Percentiles rank a stretch among this genome's conserved stretches.
Evolutionary conservation across 2,888 invertebrate genomes (phyloP).

Genomic region (Unio delphinus): DNA sequence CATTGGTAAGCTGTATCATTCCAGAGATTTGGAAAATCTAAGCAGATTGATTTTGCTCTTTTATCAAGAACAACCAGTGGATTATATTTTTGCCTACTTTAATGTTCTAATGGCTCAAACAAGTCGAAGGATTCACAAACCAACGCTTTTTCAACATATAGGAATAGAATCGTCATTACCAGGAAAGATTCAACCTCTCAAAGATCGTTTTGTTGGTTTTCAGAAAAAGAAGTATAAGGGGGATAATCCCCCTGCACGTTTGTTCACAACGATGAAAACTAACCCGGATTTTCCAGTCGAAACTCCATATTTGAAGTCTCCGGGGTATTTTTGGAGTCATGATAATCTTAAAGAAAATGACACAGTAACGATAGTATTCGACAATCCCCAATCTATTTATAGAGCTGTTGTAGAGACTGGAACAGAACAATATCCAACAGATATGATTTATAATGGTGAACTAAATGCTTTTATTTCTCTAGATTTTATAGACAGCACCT

Average conservation of each 20-base stretch:
- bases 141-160: conserved; percentile 55
- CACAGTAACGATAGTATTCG: conserved; percentile 64
- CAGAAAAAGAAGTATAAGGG: conserved; percentile 49
- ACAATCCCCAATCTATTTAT: conserved; percentile 51
- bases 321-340: conserved; percentile 70
- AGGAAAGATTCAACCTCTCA: conserved; percentile 50
- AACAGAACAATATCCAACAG: conserved; percentile 49
- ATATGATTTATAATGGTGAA: conserved; percentile 54
- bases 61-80: conserved; percentile 52
- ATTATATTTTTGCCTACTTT: conserved; percentile 49
- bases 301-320: conserved; percentile 63
- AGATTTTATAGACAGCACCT: conserved; percentile 15
- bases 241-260: conserved; percentile 67
- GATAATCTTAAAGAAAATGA: conserved; percentile 55
- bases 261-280: conserved; percentile 64
- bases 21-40: conserved; percentile 38
- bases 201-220: conserved; percentile 49
- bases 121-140: conserved; percentile 35
- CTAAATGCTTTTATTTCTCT: conserved; percentile 54
- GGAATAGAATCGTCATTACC: conserved; percentile 49
- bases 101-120: conserved; percentile 44
- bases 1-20: conserved; percentile 52
- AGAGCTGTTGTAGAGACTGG: conserved; percentile 66
- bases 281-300: conserved; percentile 65
- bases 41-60: conserved; percentile 65